Evolutionary conservation across 2,888 invertebrate genomes (phyloP), one percentile per base, ranked within the genome.

Genomic region (Theretra japonica): DNA sequence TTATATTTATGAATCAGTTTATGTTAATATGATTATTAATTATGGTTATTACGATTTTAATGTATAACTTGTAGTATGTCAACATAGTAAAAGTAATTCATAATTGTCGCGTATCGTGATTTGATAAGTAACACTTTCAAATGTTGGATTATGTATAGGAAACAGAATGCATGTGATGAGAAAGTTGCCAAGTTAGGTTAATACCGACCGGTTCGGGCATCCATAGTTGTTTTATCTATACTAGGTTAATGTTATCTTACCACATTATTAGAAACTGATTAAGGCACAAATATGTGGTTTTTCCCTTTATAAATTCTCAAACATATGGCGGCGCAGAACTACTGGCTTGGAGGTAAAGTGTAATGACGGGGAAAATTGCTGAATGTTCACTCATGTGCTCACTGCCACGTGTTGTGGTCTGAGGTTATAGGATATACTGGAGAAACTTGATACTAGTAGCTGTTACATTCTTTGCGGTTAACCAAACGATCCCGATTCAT

Each of bases 311-410:
- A 72, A 58, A 74, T 23, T 28, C 6, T 72, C 73, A 74, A 77
- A 77, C 80, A 88, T 85, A 81, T 88, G 88, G 80, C 77, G 79
- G 72, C 75, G 77, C 77, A 82, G 59, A 77, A 84, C 88, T 88
- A 90, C 86, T 86, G 87, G 80, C 80, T 83, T 84, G 85, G 88
- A 88, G 88, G 86, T 83, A 77, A 83, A 76, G 84, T 76, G 80
- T 84, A 92, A 75, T 83, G 86, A 86, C 77, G 88, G 84, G 83
- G 88, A 92, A 90, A 92, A 90, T 86, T 81, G 81, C 82, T 79
- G 77, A 86, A 85, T 83, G 88, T 86, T 85, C 86, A 88, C 73
- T 85, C 85, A 86, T 83, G 88, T 86, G 80, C 83, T 83, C 77
- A 73, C 77, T 72, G 84, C 88, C 92, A 93, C 92, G 90, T 90